A percentile compares a stretch with the other conserved stretches of the same genome.
These are phyloP conservation scores for Nemurella pictetii DNA, from an alignment of 2,888 invertebrate species.

Conservation along the genomic window DNA sequence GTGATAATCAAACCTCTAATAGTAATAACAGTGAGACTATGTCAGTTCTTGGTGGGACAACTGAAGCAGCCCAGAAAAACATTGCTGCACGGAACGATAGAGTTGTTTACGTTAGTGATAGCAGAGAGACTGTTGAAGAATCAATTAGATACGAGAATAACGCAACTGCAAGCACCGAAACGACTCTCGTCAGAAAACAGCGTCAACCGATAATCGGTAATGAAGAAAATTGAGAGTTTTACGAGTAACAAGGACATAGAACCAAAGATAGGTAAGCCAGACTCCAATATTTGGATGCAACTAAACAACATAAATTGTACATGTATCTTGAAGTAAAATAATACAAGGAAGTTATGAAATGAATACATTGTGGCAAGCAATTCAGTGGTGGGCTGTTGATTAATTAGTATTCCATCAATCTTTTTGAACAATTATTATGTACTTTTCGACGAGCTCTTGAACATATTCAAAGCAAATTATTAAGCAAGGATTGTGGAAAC, in stretches of 20 bases:
- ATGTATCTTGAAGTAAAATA: background rate
- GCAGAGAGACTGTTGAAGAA: conserved; percentile 36
- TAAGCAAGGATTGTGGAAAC: background rate
- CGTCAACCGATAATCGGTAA: conserved; percentile 37
- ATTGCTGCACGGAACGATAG: conserved; percentile 28
- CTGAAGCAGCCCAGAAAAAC: conserved; percentile 31
- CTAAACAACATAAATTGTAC: background rate
- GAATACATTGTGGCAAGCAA: background rate
- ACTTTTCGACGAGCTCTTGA: background rate
- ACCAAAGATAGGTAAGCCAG: background rate
- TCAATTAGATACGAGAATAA: conserved; percentile 33
- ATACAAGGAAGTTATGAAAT: background rate
- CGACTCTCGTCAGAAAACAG: conserved; percentile 16
- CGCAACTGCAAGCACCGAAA: conserved; percentile 26
- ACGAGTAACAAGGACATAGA: conserved; percentile 12
- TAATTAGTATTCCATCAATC: background rate
- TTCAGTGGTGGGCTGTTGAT: background rate
- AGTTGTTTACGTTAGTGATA: conserved; percentile 32
- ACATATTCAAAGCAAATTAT: background rate
- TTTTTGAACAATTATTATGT: background rate
- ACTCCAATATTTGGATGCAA: background rate
- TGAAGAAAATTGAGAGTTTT: conserved; percentile 20
- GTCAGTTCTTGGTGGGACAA: conserved; percentile 31
- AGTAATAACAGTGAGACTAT: conserved; percentile 35
- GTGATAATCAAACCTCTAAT: conserved; percentile 30